These are phyloP conservation scores for Muricea muricata DNA, from an alignment of 92 coral and sea anemone species.

Conservation along the genomic window DNA sequence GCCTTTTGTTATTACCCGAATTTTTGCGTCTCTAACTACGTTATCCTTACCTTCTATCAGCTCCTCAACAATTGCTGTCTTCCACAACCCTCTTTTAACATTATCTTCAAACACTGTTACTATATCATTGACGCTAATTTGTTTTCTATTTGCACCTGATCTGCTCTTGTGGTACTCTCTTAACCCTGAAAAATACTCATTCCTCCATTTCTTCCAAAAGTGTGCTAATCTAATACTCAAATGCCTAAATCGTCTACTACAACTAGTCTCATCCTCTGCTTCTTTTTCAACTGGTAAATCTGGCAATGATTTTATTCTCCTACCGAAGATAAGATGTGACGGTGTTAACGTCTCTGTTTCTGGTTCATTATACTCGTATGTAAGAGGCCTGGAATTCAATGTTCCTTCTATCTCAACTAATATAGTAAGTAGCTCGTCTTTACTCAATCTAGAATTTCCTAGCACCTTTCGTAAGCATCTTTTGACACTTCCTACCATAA, in stretches of 20 bases:
- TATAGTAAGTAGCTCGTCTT: slow-evolving; percentile 22
- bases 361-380: slow-evolving; percentile 38
- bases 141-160: background rate
- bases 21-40: slow-evolving; percentile 5
- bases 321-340: slow-evolving; percentile 37
- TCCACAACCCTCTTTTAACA: slow-evolving; percentile 23
- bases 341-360: slow-evolving; percentile 34
- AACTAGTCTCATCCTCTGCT: background rate
- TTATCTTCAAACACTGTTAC: background rate
- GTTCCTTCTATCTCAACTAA: slow-evolving; percentile 44
- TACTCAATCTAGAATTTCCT: slow-evolving; percentile 33
- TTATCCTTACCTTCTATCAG: slow-evolving; percentile 10
- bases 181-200: background rate
- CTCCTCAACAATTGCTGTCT: slow-evolving; percentile 16
- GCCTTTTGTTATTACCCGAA: slow-evolving; percentile 23
- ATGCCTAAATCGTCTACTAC: slow-evolving; percentile 35
- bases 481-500: slow-evolving; percentile 43
- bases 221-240: slow-evolving; percentile 37
- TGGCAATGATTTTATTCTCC: slow-evolving; percentile 59
- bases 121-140: background rate
- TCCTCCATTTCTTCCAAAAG: slow-evolving; percentile 39
- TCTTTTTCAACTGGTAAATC: slow-evolving; percentile 44
- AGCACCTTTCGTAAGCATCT: slow-evolving; percentile 29
- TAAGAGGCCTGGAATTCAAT: slow-evolving; percentile 47
- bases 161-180: background rate